phyloP scores from a whole-genome alignment of 2,113 vertebrate genomes.

The Catharus fuscescens region DNA sequence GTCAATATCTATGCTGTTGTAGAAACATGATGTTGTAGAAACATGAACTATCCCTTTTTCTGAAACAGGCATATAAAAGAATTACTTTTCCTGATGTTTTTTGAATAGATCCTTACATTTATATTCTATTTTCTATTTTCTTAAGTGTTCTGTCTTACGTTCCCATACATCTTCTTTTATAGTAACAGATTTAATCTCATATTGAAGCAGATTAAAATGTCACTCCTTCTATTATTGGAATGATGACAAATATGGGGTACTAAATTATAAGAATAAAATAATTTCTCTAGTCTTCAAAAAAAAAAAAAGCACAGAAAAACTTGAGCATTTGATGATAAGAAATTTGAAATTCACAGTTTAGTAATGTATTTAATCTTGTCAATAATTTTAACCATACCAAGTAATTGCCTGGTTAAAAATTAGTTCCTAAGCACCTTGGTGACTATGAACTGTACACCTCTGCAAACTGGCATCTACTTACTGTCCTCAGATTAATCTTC shows the following conservation, averaged over 20 bases:
- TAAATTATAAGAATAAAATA: background rate
- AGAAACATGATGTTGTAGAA: background rate
- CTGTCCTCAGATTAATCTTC: background rate
- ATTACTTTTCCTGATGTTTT: background rate
- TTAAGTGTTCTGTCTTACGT: background rate
- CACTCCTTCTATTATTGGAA: background rate
- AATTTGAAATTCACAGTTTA: background rate
- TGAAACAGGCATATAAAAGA: background rate
- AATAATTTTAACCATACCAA: background rate
- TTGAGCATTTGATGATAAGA: background rate
- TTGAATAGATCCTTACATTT: background rate
- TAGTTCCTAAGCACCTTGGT: background rate
- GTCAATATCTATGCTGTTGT: background rate
- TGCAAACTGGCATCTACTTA: background rate
- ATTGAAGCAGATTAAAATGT: background rate
- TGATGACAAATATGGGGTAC: background rate
- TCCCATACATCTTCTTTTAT: background rate
- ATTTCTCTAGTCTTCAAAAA: background rate
- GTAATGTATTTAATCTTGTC: background rate
- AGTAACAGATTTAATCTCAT: background rate
- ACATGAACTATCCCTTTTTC: background rate
- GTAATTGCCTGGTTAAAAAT: background rate
- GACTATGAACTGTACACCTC: background rate
- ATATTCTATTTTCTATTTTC: background rate
- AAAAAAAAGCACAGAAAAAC: background rate